Conservation (phyloP, 1,140 invertebrate species). For the honey bee (Apis mellifera) region DNA sequence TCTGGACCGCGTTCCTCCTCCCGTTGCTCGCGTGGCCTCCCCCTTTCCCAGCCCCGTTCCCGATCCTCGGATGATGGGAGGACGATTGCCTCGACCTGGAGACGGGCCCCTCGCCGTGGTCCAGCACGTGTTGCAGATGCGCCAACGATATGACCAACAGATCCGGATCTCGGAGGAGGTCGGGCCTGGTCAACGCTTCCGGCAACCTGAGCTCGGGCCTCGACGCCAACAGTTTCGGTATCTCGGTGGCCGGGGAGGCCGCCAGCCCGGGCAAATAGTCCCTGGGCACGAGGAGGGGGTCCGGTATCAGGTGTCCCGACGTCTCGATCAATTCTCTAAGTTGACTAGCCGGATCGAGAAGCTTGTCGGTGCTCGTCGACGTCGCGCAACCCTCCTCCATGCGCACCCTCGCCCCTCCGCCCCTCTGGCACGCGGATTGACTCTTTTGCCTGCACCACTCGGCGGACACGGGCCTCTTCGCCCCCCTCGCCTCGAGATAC, state of each 20-base stretch:
- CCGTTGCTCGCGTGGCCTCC: constrained; percentile 28
- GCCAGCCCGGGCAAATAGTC: constrained; percentile 87
- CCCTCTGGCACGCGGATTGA: constrained; percentile 45
- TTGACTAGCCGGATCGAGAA: constrained; percentile 86
- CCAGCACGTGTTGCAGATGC: constrained; percentile 88
- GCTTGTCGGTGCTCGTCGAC: constrained; percentile 57
- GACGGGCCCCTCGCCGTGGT: constrained; percentile 72
- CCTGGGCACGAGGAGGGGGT: constrained; percentile 90
- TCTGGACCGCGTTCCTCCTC: constrained; percentile 52
- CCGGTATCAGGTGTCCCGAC: constrained; percentile 87
- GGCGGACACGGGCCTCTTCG: constrained; percentile 63
- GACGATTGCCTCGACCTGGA: constrained; percentile 50
- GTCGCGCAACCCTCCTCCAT: constrained; percentile 45
- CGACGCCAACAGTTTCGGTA: constrained; percentile 86
- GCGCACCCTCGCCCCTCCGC: not conserved
- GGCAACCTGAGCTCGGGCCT: constrained; percentile 87
- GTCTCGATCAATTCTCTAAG: constrained; percentile 87
- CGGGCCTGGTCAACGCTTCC: constrained; percentile 86
- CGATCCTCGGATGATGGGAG: constrained; percentile 71
- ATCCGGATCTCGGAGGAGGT: constrained; percentile 88
- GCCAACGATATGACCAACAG: constrained; percentile 89
- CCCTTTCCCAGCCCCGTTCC: constrained; percentile 51
- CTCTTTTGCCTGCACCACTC: constrained; percentile 59
- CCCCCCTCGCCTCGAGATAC: constrained; percentile 49
- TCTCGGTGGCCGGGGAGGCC: constrained; percentile 88